Conservation (phyloP, 1,140 invertebrate species). For the Drosophila rhopaloa region DNA sequence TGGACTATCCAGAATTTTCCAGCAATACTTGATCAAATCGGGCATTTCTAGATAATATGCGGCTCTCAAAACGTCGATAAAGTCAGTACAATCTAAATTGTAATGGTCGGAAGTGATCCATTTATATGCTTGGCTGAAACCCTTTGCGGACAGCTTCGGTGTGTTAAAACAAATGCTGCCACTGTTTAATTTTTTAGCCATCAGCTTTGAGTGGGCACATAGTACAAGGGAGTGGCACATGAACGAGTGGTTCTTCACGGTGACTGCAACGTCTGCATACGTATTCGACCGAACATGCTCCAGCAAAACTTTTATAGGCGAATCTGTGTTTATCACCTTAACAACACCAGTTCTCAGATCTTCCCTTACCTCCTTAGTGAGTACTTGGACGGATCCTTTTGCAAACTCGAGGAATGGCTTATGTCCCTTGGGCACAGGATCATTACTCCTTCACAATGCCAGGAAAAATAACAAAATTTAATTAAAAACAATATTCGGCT, state of each 20-base stretch:
- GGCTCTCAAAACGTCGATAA: not conserved
- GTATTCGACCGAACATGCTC: not conserved
- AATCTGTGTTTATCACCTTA: too few relatives aligned
- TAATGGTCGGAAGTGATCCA: slow-evolving; percentile 7
- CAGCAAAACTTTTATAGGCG: not conserved
- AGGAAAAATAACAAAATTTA: not conserved
- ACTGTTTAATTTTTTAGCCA: not conserved
- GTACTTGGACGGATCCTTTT: not conserved
- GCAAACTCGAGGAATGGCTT: not conserved
- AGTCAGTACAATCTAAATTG: not conserved
- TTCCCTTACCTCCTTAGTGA: too few relatives aligned
- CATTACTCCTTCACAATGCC: too few relatives aligned
- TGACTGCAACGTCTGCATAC: not conserved
- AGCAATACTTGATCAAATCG: slow-evolving; percentile 18
- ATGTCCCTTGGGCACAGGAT: too few relatives aligned
- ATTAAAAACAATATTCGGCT: not conserved
- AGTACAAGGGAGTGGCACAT: not conserved
- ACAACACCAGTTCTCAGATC: too few relatives aligned
- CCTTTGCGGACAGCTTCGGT: not conserved
- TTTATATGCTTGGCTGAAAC: slow-evolving; percentile 8
- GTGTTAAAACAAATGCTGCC: too few relatives aligned
- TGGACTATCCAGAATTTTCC: slow-evolving; percentile 1
- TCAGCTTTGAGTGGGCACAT: not conserved
- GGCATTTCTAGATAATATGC: slow-evolving; percentile 20
- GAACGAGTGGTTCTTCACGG: not conserved